Percentiles rank a stretch among this genome's conserved stretches.
Evolutionary conservation across 2,113 vertebrate species (phyloP).

Genomic region (Carlito syrichta): DNA sequence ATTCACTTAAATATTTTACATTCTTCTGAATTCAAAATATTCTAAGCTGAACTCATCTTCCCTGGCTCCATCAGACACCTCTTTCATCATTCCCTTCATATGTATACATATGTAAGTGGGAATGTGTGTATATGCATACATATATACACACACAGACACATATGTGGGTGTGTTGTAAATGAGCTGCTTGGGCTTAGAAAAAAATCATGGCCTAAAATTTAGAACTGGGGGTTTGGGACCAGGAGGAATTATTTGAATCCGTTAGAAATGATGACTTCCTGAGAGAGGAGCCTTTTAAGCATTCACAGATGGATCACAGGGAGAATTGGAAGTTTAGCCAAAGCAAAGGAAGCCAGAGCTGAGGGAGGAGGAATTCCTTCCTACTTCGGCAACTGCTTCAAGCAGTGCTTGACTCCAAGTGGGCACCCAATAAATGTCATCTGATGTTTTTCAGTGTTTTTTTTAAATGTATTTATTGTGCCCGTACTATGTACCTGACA

Average conservation of each 20-base stretch:
- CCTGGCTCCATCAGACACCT: background rate
- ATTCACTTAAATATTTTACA: background rate
- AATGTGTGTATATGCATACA: background rate
- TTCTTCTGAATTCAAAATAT: background rate
- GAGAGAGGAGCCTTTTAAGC: background rate
- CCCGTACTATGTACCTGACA: background rate
- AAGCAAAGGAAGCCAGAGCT: background rate
- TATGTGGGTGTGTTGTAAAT: background rate
- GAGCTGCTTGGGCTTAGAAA: background rate
- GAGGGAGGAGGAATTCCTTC: background rate
- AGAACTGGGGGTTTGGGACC: background rate
- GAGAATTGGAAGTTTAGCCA: background rate
- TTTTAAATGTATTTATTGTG: background rate
- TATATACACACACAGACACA: background rate
- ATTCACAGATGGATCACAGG: background rate
- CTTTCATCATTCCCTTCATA: background rate
- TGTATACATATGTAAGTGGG: background rate
- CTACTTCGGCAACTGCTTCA: background rate
- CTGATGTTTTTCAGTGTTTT: background rate
- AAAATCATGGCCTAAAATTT: background rate
- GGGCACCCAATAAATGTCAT: background rate
- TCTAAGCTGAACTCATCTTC: background rate
- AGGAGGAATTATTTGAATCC: background rate
- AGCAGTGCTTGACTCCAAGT: background rate
- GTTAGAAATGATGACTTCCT: background rate